Conservation (phyloP, 1,140 invertebrate species). For the Galleria mellonella region DNA sequence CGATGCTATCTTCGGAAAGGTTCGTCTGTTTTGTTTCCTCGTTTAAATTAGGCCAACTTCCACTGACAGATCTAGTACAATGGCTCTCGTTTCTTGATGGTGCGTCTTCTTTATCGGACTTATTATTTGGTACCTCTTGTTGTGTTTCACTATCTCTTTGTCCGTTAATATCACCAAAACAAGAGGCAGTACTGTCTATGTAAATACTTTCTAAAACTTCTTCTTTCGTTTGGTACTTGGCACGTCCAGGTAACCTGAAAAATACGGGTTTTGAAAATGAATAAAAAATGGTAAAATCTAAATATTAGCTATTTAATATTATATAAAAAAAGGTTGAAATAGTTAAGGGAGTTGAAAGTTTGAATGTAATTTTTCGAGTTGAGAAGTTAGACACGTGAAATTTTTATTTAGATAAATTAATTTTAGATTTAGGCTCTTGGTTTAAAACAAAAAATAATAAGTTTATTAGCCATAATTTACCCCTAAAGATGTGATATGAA, state of each 20-base stretch:
- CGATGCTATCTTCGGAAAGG: conserved; percentile 63
- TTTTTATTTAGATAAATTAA: too few species aligned
- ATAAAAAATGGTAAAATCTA: background rate
- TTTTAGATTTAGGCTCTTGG: too few species aligned
- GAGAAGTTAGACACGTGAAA: too few species aligned
- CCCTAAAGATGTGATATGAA: too few species aligned
- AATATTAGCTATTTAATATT: background rate
- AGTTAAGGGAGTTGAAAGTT: too few species aligned
- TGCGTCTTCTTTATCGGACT: conserved; percentile 45
- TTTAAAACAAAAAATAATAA: too few species aligned
- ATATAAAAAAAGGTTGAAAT: too few species aligned
- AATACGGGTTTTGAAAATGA: too few species aligned
- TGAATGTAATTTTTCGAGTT: too few species aligned
- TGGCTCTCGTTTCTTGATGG: conserved; percentile 44
- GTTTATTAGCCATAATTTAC: too few species aligned
- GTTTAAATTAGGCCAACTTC: conserved; percentile 65
- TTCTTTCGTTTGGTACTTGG: conserved; percentile 71
- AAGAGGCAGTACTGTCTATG: conserved; percentile 68
- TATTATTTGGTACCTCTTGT: conserved; percentile 27
- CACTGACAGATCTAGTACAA: conserved; percentile 50
- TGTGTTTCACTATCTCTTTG: conserved; percentile 48
- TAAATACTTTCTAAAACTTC: conserved; percentile 71
- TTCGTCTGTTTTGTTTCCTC: conserved; percentile 57
- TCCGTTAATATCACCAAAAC: conserved; percentile 67
- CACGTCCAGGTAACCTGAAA: conserved; percentile 63